These are phyloP conservation scores for Sisyra nigra DNA, from an alignment of 2,888 invertebrate species.

Conservation along the genomic window DNA sequence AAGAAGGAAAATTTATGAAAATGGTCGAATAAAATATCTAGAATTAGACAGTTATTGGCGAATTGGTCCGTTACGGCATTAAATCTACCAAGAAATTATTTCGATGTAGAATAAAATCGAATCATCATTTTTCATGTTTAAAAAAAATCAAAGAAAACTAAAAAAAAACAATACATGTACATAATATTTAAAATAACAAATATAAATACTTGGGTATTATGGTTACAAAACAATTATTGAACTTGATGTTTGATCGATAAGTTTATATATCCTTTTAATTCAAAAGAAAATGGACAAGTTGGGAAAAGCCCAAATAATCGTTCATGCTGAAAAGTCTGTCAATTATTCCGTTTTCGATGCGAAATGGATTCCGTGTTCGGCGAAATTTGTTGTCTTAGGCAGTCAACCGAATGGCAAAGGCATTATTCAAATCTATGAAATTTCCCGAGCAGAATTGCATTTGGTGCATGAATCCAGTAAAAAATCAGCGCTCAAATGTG, in stretches of 20 bases:
- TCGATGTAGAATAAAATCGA: too few relatives aligned
- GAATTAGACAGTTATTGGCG: too few relatives aligned
- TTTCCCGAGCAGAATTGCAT: constrained; percentile 55
- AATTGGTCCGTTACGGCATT: too few relatives aligned
- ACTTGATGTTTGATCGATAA: constrained; percentile 9
- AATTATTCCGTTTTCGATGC: constrained; percentile 80
- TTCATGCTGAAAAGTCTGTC: constrained; percentile 66
- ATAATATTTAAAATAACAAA: constrained; percentile 11
- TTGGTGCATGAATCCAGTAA: constrained; percentile 60
- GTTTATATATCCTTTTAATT: background rate
- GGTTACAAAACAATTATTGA: constrained; percentile 4
- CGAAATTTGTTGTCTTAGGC: constrained; percentile 82
- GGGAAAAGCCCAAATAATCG: constrained; percentile 81
- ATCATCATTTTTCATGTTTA: too few relatives aligned
- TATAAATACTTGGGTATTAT: constrained; percentile 4
- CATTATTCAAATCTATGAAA: constrained; percentile 64
- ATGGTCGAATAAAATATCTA: too few relatives aligned
- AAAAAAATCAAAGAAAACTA: too few relatives aligned
- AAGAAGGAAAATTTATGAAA: too few relatives aligned
- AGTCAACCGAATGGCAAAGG: constrained; percentile 75
- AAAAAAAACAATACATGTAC: too few relatives aligned
- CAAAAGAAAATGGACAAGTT: constrained; percentile 31
- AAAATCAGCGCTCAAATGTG: constrained; percentile 79
- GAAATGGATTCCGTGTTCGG: constrained; percentile 92
- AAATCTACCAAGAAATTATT: too few relatives aligned